Conservation (phyloP, 2,113 vertebrate species). For the Symphodus melops region DNA sequence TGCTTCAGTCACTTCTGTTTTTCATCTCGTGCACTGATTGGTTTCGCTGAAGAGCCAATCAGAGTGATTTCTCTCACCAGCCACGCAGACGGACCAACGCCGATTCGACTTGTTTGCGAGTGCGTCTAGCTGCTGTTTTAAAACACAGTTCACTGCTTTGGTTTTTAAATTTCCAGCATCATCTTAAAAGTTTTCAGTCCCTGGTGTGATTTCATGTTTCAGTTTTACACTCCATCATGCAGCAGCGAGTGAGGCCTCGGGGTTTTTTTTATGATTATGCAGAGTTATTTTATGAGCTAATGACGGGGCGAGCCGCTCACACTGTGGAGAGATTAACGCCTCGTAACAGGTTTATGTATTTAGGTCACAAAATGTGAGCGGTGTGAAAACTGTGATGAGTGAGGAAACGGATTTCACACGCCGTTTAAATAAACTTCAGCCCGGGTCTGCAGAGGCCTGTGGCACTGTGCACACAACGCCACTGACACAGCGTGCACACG, state of each 20-base stretch:
- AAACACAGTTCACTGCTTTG: background rate
- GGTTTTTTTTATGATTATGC: background rate
- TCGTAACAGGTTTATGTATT: constrained; percentile 35
- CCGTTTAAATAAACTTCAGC: constrained; percentile 8
- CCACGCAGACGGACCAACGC: too few relatives aligned
- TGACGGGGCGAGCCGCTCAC: constrained; percentile 9
- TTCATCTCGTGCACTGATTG: too few relatives aligned
- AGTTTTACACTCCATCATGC: background rate
- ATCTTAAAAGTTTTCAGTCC: background rate
- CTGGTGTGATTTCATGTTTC: background rate
- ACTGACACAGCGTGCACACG: too few relatives aligned
- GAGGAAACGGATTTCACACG: constrained; percentile 16
- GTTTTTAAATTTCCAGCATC: background rate
- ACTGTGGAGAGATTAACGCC: constrained; percentile 27
- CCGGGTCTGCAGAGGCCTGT: background rate
- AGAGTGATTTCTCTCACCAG: too few relatives aligned
- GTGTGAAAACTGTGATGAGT: constrained; percentile 15
- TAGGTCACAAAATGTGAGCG: constrained; percentile 34
- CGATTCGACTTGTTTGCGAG: too few relatives aligned
- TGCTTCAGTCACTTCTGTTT: too few relatives aligned
- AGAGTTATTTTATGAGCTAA: constrained; percentile 31
- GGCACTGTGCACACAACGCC: background rate
- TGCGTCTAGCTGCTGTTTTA: too few relatives aligned
- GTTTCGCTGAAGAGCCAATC: too few relatives aligned
- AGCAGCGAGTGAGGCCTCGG: constrained; percentile 2